Base-by-base conservation (phyloP, 2,888 invertebrate species). In the Monoplex corrugatus region DNA sequence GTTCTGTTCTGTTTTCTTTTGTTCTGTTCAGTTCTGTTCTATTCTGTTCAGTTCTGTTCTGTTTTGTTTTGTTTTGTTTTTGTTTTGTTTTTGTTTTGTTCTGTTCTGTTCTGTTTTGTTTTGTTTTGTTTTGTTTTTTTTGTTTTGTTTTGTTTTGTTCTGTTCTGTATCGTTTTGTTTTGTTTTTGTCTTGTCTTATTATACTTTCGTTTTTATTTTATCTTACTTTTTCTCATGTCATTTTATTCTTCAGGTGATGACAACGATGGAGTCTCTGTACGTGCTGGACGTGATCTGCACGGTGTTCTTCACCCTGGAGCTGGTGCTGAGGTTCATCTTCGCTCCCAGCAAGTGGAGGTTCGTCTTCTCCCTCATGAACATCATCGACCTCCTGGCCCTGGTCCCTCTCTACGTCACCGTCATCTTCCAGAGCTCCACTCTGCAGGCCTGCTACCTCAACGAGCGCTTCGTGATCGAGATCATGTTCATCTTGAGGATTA, bases 401-500 rank as follows among this genome's bases (percentile, higher is more conserved):
- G 94, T 95, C 89, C 95, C 95, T 43, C 94, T 95, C 38, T 95
- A 95, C 91, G 95, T 95, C 90, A 80, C 95, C 90, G 94, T 95
- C 57, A 94, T 95, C 86, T 92, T 95, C 35, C 94, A 94, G 89
- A 92, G 94, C 87, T 93, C 94, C 6, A 93, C 94, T 72, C 92
- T 93, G 45, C 92, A 94, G 89, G 93, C 93, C 78, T 95, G 95
- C 91, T 94, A 95, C 87, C 92, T 94, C 78, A 95, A 94, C 90
- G 94, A 95, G 90, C 92, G 94, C 13, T 93, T 95, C n/a, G 94
- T 95, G 90, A 93, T 95, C 72, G 95, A 96, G 91, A 94, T 95
- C 57, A 95, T 96, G 92, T 96, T 96, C 92, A 96, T 96, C 90
- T 93, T 96, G 91, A 95, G 96, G 78, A 96, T 96, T 88, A 95